Conservation (phyloP, 2,113 vertebrate genomes). For the Capreolus pygargus region DNA sequence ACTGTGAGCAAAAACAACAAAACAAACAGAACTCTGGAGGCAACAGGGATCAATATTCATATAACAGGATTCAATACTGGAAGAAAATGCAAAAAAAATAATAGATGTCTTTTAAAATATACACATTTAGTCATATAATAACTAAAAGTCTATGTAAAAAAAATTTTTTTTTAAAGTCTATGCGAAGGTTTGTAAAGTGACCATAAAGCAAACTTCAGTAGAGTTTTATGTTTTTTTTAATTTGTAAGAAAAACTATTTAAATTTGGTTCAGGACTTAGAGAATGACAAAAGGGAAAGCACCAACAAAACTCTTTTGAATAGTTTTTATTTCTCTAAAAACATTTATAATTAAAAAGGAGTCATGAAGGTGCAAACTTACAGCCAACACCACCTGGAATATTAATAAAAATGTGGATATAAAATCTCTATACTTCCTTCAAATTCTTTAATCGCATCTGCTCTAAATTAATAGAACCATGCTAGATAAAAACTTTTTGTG, state of each 20-base stretch:
- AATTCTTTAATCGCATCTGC: not conserved
- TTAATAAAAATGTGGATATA: not conserved
- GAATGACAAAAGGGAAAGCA: not conserved
- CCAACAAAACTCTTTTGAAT: not conserved
- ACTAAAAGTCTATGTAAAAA: not conserved
- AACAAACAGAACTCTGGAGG: not conserved
- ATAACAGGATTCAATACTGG: not conserved
- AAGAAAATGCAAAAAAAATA: not conserved
- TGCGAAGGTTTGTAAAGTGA: not conserved
- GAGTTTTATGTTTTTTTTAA: not conserved
- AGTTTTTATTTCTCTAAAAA: not conserved
- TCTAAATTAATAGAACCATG: not conserved
- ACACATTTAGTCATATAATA: not conserved
- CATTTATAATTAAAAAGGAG: not conserved
- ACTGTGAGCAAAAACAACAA: not conserved
- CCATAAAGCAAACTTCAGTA: not conserved
- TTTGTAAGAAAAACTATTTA: not conserved
- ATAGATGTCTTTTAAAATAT: not conserved
- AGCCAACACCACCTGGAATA: not conserved
- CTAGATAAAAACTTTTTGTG: not conserved
- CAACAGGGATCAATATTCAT: not conserved
- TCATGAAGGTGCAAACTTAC: not conserved
- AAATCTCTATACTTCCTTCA: not conserved
- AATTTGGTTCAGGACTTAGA: constrained; percentile 12
- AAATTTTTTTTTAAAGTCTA: not conserved